Percentiles rank a stretch among this genome's conserved stretches.
These are phyloP conservation scores for Limanda limanda DNA, from an alignment of 2,113 vertebrate species.

Conservation along the genomic window DNA sequence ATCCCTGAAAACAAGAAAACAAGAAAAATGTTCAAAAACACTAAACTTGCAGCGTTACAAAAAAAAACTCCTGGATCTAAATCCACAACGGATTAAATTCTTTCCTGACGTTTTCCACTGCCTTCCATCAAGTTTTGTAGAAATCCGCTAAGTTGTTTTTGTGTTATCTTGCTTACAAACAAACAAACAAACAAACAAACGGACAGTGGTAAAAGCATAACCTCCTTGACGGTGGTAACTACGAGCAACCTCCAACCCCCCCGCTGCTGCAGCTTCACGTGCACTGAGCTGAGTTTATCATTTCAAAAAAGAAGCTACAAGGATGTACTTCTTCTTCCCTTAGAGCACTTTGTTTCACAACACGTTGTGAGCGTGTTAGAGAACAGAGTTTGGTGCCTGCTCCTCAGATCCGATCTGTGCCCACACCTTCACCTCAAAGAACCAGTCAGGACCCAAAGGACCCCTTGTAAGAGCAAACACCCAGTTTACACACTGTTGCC, in stretches of 20 bases:
- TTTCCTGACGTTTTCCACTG: too few species aligned
- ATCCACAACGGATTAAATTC: neutral
- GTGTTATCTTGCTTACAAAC: too few species aligned
- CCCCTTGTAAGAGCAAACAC: constrained; percentile 56
- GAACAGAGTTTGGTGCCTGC: constrained; percentile 34
- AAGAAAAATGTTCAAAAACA: too few species aligned
- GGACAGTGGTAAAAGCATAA: too few species aligned
- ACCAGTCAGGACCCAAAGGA: constrained; percentile 56
- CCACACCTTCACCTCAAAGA: constrained; percentile 65
- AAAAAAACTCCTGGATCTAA: neutral
- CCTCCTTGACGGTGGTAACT: neutral
- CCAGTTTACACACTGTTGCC: constrained; percentile 43
- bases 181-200: too few species aligned
- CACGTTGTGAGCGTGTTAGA: constrained; percentile 27
- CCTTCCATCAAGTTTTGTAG: too few species aligned
- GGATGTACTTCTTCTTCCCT: constrained; percentile 5
- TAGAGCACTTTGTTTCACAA: constrained; percentile 31
- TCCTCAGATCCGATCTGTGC: constrained; percentile 58
- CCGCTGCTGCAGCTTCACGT: constrained; percentile 2
- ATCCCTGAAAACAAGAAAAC: too few species aligned
- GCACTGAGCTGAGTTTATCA: constrained; percentile 12
- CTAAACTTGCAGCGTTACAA: too few species aligned
- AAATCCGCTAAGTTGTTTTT: too few species aligned
- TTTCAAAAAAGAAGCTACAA: constrained; percentile 26
- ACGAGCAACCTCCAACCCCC: too few species aligned